Percentiles rank a stretch among this genome's conserved stretches.
These are phyloP conservation scores for Acanthosepion esculentum DNA, from an alignment of 2,888 invertebrate species.

Conservation along the genomic window DNA sequence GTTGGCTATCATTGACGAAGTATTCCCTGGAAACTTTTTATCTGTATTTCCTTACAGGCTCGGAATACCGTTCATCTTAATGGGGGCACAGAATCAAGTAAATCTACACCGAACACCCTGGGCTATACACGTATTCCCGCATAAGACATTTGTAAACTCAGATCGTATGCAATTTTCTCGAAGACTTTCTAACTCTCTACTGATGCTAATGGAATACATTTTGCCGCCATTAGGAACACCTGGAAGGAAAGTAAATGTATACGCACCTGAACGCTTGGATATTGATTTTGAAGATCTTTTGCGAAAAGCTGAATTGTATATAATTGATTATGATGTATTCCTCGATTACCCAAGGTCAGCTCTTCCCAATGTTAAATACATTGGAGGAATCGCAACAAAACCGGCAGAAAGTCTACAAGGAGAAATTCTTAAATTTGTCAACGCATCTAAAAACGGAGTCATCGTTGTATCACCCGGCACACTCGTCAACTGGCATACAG, in stretches of 20 bases:
- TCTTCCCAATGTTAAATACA: constrained; percentile 52
- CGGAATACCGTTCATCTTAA: constrained; percentile 17
- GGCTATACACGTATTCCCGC: not conserved
- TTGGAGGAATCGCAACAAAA: constrained; percentile 53
- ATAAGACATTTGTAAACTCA: not conserved
- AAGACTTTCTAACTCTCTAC: not conserved
- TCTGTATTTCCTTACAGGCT: constrained; percentile 20
- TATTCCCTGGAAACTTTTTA: not conserved
- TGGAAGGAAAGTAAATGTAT: constrained; percentile 41
- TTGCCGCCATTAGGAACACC: not conserved
- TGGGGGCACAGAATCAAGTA: not conserved
- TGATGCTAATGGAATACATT: not conserved
- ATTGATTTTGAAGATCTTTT: constrained; percentile 48
- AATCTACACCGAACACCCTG: not conserved
- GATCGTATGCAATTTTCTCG: not conserved
- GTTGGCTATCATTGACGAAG: constrained; percentile 11
- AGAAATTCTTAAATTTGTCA: constrained; percentile 51
- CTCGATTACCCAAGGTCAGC: constrained; percentile 51
- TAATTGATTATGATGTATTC: constrained; percentile 51
- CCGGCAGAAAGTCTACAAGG: constrained; percentile 50
- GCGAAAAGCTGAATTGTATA: constrained; percentile 52
- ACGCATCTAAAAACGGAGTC: constrained; percentile 51
- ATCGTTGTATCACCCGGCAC: constrained; percentile 56
- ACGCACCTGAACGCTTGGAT: constrained; percentile 50
- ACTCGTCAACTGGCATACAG: constrained; percentile 8